A percentile compares a stretch with the other conserved stretches of the same genome.
These are phyloP conservation scores for Odontocolon sp. DNA, from an alignment of 2,888 invertebrate species.

Conservation along the genomic window DNA sequence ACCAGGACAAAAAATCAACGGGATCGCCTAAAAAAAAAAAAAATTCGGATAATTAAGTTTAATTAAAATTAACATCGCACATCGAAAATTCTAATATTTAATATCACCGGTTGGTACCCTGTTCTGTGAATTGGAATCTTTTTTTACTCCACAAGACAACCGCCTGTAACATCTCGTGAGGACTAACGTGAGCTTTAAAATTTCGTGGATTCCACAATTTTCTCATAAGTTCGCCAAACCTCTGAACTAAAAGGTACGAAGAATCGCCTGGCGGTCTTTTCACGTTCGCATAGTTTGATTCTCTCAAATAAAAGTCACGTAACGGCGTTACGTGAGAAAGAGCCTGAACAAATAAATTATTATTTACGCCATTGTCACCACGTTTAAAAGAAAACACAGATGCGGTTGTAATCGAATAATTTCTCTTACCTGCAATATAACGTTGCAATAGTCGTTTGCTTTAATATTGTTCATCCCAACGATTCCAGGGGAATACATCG, in stretches of 20 bases:
- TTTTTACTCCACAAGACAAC: slow-evolving; percentile 98
- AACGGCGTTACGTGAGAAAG: slow-evolving; percentile 97
- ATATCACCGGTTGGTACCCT: slow-evolving; percentile 85
- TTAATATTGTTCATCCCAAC: slow-evolving; percentile 99
- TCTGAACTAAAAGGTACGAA: slow-evolving; percentile 93
- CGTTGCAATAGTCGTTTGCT: slow-evolving; percentile 99
- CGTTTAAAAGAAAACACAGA: too few relatives aligned
- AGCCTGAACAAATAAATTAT: slow-evolving; percentile 85
- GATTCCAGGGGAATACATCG: slow-evolving; percentile 98
- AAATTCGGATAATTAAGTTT: not conserved
- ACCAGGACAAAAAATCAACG: slow-evolving; percentile 98
- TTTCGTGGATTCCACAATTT: slow-evolving; percentile 99
- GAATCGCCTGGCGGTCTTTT: slow-evolving; percentile 98
- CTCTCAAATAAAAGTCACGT: slow-evolving; percentile 96
- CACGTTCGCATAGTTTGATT: slow-evolving; percentile 94
- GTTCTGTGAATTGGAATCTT: slow-evolving; percentile 98
- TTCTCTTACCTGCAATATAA: slow-evolving; percentile 92
- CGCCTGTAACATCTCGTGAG: slow-evolving; percentile 99
- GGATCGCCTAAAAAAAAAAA: slow-evolving; percentile 89
- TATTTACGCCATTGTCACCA: too few relatives aligned
- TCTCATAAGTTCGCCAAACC: slow-evolving; percentile 96
- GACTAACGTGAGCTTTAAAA: slow-evolving; percentile 99
- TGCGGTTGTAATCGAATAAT: too few relatives aligned
- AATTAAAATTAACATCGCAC: not conserved
- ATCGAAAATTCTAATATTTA: too few relatives aligned